Percentiles rank a stretch among this genome's conserved stretches.
Evolutionary conservation across 2,888 invertebrate species (phyloP).

Genomic region (Drosophila lacicola): DNA sequence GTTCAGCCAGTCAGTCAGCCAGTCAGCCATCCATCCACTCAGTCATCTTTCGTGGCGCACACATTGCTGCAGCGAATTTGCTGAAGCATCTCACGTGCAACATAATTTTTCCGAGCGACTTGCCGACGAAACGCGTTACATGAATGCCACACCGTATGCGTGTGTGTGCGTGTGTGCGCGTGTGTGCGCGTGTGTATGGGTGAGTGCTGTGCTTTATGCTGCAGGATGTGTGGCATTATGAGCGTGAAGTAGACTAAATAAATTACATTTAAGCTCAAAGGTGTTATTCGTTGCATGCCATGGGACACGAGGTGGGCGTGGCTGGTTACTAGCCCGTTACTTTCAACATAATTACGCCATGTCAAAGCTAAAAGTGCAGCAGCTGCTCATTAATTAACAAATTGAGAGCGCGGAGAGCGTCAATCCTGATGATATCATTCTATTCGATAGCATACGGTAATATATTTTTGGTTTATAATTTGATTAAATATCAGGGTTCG

Average conservation of each 20-base stretch:
- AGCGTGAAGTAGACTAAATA: constrained; percentile 79
- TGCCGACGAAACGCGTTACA: constrained; percentile 73
- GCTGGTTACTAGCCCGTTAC: constrained; percentile 31
- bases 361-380: constrained; percentile 50
- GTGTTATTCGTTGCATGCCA: constrained; percentile 63
- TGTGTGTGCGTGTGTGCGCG: constrained; percentile 16
- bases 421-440: constrained; percentile 5
- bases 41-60: constrained; percentile 18
- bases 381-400: constrained; percentile 54
- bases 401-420: constrained; percentile 17
- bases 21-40: constrained; percentile 18
- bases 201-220: constrained; percentile 36
- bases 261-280: constrained; percentile 75
- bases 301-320: constrained; percentile 26
- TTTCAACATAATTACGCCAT: constrained; percentile 55
- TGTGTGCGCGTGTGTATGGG: constrained; percentile 21
- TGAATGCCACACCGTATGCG: constrained; percentile 43
- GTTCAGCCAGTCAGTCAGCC: constrained; percentile 24
- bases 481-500: neutral
- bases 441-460: constrained; percentile 1
- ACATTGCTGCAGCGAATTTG: constrained; percentile 68
- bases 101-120: constrained; percentile 83
- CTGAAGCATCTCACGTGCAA: constrained; percentile 83
- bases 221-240: constrained; percentile 68
- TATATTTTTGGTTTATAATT: neutral